phyloP scores from a whole-genome alignment of 2,113 vertebrate genomes.

The Coracopsis vasa region DNA sequence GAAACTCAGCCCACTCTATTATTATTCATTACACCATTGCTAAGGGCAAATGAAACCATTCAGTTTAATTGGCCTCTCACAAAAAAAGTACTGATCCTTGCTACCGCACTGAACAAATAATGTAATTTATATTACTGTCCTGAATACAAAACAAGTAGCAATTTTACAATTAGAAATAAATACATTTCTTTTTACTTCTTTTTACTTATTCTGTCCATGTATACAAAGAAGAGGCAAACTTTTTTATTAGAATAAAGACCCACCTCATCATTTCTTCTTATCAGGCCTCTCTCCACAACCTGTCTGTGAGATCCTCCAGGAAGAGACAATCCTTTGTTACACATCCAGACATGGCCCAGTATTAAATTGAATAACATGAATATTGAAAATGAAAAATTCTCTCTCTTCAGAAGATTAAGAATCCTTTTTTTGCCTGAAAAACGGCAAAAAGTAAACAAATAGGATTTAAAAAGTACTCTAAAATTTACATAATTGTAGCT shows the following conservation, averaged over 20 bases:
- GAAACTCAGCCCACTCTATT: not conserved
- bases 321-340: not conserved
- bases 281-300: not conserved
- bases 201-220: not conserved
- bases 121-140: not conserved
- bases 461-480: not conserved
- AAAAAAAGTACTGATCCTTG: not conserved
- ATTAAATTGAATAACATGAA: not conserved
- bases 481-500: not conserved
- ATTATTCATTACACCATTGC: not conserved
- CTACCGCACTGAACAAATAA: not conserved
- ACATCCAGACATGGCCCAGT: not conserved
- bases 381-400: not conserved
- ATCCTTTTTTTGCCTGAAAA: not conserved
- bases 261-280: not conserved
- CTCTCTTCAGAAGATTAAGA: not conserved
- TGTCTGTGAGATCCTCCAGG: not conserved
- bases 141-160: not conserved
- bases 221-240: not conserved
- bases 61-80: not conserved
- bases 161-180: not conserved
- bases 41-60: conserved; percentile 1
- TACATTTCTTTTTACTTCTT: not conserved
- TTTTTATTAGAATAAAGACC: not conserved
- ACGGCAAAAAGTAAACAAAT: not conserved